Conservation (phyloP, 2,888 invertebrate species). For the Callyntrura guangdongensis region DNA sequence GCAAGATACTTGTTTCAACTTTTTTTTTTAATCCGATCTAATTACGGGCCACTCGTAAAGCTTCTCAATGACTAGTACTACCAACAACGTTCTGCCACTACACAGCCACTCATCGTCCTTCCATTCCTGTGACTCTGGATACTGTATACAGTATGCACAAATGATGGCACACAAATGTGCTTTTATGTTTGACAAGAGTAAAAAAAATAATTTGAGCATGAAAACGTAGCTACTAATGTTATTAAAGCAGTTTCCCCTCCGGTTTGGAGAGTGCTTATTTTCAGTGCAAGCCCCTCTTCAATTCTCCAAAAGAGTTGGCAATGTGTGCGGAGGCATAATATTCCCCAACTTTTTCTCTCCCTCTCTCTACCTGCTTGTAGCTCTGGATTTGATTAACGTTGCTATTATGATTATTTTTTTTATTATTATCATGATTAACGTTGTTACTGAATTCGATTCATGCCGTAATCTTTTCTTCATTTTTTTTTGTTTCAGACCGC, state of each 20-base stretch:
- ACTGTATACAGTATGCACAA: background rate
- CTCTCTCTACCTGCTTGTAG: background rate
- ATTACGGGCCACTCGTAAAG: conserved; percentile 50
- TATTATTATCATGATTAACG: background rate
- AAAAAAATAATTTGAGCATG: too few relatives aligned
- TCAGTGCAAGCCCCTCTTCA: background rate
- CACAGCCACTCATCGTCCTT: conserved; percentile 2
- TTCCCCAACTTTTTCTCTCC: background rate
- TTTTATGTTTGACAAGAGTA: too few relatives aligned
- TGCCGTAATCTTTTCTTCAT: background rate
- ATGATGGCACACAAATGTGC: background rate
- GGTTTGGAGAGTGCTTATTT: background rate
- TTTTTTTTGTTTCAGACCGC: conserved; percentile 30
- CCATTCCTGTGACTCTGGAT: background rate
- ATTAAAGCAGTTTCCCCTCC: background rate
- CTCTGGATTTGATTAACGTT: background rate
- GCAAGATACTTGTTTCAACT: conserved; percentile 45
- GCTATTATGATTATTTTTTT: background rate
- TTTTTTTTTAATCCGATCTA: conserved; percentile 46
- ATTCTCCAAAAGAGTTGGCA: too few relatives aligned
- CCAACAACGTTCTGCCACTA: background rate
- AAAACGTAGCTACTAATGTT: background rate
- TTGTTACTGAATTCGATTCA: conserved; percentile 33
- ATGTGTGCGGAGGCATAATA: too few relatives aligned
- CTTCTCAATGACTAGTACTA: conserved; percentile 8